Percentiles rank a stretch among this genome's conserved stretches.
Conservation (phyloP, 2,113 vertebrate genomes). For the Delphinus delphis region DNA sequence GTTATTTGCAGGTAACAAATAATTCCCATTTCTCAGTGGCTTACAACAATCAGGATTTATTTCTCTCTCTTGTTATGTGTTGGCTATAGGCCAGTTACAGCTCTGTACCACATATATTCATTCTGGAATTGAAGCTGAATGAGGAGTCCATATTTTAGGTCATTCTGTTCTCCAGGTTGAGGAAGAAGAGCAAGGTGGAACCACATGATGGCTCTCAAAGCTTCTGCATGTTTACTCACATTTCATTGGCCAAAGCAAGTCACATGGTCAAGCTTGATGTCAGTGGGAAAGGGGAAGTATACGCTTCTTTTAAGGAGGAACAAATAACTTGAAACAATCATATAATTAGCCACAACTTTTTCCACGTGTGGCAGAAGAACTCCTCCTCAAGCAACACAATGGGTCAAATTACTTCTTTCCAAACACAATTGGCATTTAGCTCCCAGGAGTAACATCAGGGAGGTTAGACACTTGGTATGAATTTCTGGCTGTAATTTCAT, state of each 20-base stretch:
- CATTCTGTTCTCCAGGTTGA: not conserved
- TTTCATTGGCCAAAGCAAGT: conserved; percentile 16
- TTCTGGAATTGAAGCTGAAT: not conserved
- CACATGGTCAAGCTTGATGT: not conserved
- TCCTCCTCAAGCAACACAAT: conserved; percentile 46
- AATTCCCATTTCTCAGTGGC: not conserved
- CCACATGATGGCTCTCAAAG: not conserved
- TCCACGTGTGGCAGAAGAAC: conserved; percentile 58
- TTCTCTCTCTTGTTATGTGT: not conserved
- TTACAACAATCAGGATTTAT: not conserved
- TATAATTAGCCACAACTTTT: conserved; percentile 61
- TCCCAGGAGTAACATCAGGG: conserved; percentile 20
- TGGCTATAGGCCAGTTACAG: not conserved
- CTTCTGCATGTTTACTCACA: not conserved
- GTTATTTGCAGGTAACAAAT: not conserved
- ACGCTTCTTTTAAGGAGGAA: conserved; percentile 41
- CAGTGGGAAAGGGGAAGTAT: not conserved
- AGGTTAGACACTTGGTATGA: conserved; percentile 54
- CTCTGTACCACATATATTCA: not conserved
- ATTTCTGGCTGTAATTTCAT: conserved; percentile 62
- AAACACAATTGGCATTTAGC: conserved; percentile 41
- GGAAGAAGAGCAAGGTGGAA: not conserved
- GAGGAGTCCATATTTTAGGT: not conserved
- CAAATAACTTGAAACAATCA: conserved; percentile 53
- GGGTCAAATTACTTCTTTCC: conserved; percentile 51